Conservation (phyloP, 2,113 vertebrate species). For the Podiceps cristatus region DNA sequence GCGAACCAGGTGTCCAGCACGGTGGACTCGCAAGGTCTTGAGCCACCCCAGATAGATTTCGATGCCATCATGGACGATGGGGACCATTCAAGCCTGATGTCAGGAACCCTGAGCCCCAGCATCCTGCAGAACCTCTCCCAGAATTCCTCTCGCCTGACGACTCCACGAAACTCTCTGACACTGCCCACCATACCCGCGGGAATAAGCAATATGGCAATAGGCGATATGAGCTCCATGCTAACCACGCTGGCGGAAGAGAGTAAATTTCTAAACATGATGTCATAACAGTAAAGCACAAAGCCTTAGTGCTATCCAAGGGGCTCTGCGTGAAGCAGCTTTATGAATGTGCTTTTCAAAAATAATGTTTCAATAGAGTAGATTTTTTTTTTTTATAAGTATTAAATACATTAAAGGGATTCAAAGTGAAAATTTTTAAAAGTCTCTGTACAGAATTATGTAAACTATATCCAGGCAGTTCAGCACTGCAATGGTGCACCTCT, state of each 20-base stretch:
- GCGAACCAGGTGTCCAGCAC: conserved; percentile 96
- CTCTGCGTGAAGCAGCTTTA: conserved; percentile 51
- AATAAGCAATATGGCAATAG: conserved; percentile 98
- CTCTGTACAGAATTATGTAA: conserved; percentile 62
- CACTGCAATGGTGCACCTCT: conserved; percentile 36
- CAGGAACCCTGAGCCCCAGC: conserved; percentile 92
- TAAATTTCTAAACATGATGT: conserved; percentile 97
- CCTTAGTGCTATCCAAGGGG: conserved; percentile 13
- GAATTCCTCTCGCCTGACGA: conserved; percentile 96
- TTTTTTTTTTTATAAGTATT: conserved; percentile 66
- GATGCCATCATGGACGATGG: conserved; percentile 97
- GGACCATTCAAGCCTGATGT: conserved; percentile 96
- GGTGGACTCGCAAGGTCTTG: conserved; percentile 87
- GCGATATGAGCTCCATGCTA: conserved; percentile 99
- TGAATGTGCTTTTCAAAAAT: conserved; percentile 62
- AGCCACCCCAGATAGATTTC: conserved; percentile 93
- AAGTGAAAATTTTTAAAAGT: conserved; percentile 25
- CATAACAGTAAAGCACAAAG: conserved; percentile 78
- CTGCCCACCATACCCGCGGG: conserved; percentile 90
- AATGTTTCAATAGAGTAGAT: conserved; percentile 28
- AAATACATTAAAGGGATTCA: conserved; percentile 65
- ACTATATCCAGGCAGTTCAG: conserved; percentile 47
- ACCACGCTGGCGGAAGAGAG: conserved; percentile 96
- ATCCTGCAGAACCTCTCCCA: conserved; percentile 96
- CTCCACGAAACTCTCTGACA: conserved; percentile 93